Base-by-base conservation (phyloP, 1,140 invertebrate genomes). In the Caenorhabditis inopinata region DNA sequence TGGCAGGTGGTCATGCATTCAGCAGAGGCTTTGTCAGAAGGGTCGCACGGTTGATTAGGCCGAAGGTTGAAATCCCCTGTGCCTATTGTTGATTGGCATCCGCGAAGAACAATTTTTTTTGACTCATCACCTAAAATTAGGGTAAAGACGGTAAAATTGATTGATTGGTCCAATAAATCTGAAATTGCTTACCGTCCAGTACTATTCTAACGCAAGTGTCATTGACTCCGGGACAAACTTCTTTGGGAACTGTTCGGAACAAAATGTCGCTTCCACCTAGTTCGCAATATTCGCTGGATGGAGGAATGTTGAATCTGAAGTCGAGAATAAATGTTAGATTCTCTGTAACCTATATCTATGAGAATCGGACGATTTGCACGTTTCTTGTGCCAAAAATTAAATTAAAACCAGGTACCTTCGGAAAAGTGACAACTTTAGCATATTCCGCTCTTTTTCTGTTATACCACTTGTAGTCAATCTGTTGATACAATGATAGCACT, bases 401-500 rank as follows among this genome's bases (percentile, higher is more conserved):
- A n/a, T n/a, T n/a, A n/a, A n/a, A n/a, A n/a, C n/a, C n/a, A n/a
- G n/a, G n/a, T n/a, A 58, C 58, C 58, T 68, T 68, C 32, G 7
- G 12, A 68, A 68, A 21, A 68, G 58, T 21, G 58, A 29, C n/a
- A 12, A 38, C n/a, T 68, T 68, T 9, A 68, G 21, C 12, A 32
- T 32, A 68, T 68, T 68, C 32, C 58, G 11, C 1, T 68, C 58
- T 5, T 38, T 18, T 68, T 11, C 12, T 21, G 58, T 68, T 9
- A 68, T 68, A 68, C 38, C 58, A 18, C 32, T 9, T 16, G 58
- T 38, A 16, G 32, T 9, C 1, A 68, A 16, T 21, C 32, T 4
- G 38, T 21, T 68, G n/a, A 68, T 68, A 68, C 58, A 68, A 42
- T 68, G 58, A 68, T 68, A 68, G 12, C 58, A 68, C 27, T 21